Evolutionary conservation across 2,797 vertebrate species (phyloP).

Genomic region (Eulemur mongoz): DNA sequence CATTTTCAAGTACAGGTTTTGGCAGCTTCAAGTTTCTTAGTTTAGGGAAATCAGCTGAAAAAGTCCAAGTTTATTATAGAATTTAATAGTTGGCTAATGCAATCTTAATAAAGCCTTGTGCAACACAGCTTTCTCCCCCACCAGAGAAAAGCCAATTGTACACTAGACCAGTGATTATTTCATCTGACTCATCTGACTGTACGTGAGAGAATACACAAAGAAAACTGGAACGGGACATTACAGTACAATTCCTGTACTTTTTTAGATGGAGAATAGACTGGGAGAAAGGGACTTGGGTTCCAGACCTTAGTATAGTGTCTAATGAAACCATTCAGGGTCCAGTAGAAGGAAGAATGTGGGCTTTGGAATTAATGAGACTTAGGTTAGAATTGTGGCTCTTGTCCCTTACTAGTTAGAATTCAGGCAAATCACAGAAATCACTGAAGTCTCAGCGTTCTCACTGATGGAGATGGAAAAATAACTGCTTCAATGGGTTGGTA

Average conservation of each 20-base stretch:
- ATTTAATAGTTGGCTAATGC: conserved; percentile 5
- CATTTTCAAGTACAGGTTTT: conserved; percentile 16
- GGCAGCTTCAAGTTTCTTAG: conserved; percentile 33
- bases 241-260: background rate
- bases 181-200: background rate
- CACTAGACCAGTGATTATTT: background rate
- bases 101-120: conserved; percentile 1
- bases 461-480: background rate
- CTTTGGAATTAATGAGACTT: background rate
- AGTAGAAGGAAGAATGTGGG: background rate
- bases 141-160: background rate
- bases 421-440: background rate
- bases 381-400: background rate
- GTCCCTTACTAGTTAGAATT: background rate
- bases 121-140: background rate
- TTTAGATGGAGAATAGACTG: background rate
- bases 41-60: conserved; percentile 18
- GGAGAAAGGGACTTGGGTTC: background rate
- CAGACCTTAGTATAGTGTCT: background rate
- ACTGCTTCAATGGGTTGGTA: background rate
- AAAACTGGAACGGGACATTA: background rate
- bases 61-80: conserved; percentile 28
- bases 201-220: background rate
- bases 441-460: background rate
- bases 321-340: background rate